A percentile compares a stretch with the other conserved stretches of the same genome.
phyloP scores from a whole-genome alignment of 37 sponge, comb jelly and placozoan species.

The Eunapius fragilis region DNA sequence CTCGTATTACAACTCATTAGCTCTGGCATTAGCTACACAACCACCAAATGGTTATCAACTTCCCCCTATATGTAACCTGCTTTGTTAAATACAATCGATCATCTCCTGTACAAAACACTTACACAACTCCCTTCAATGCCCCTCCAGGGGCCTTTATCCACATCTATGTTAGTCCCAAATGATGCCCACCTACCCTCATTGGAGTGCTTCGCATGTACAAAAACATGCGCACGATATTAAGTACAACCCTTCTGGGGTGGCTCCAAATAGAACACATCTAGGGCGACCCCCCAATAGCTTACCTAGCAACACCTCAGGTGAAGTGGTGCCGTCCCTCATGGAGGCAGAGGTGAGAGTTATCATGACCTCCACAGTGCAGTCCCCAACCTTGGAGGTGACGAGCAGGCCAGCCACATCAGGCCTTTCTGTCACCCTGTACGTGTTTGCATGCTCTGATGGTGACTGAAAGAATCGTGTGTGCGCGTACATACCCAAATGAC shows the following conservation, averaged over 20 bases:
- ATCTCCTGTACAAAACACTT: too few relatives aligned
- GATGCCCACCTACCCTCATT: too few relatives aligned
- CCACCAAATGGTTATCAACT: too few relatives aligned
- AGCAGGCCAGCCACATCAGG: slow-evolving; percentile 19
- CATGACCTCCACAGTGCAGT: slow-evolving; percentile 19
- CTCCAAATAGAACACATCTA: too few relatives aligned
- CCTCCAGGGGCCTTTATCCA: too few relatives aligned
- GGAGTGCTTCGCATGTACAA: slow-evolving; percentile 13
- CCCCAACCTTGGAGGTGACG: slow-evolving; percentile 53
- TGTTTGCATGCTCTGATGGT: neutral
- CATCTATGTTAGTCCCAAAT: too few relatives aligned
- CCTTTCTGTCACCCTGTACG: slow-evolving; percentile 56
- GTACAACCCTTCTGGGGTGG: too few relatives aligned
- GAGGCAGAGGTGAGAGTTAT: slow-evolving; percentile 62
- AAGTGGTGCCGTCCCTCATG: slow-evolving; percentile 66
- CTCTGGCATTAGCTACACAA: too few relatives aligned
- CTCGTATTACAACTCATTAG: too few relatives aligned
- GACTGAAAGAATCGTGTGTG: neutral
- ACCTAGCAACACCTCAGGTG: neutral
- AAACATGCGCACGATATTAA: slow-evolving; percentile 1
- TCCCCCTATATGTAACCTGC: too few relatives aligned
- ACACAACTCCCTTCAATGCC: too few relatives aligned
- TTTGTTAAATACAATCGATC: too few relatives aligned
- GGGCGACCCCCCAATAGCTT: neutral
- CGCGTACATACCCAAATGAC: neutral